Percentiles rank a stretch among this genome's conserved stretches.
Evolutionary conservation across 2,888 invertebrate species (phyloP).

Genomic region (Tenthredo distinguenda): DNA sequence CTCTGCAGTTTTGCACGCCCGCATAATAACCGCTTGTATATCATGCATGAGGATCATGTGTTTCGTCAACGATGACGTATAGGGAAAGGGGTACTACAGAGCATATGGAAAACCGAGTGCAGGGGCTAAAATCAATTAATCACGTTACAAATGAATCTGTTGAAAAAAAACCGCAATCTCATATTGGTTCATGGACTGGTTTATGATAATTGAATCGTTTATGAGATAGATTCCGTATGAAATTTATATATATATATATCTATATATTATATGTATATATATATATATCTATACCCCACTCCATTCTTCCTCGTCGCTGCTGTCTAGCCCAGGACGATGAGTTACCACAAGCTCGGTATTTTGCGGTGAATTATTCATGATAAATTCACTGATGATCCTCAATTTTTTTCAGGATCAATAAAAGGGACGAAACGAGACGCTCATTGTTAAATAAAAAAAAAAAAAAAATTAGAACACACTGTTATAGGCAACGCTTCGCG

Average conservation of each 20-base stretch:
- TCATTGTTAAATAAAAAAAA: background rate
- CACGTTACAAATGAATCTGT: background rate
- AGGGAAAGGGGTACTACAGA: background rate
- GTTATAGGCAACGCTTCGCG: background rate
- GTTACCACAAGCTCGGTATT: conserved; percentile 63
- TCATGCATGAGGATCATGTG: conserved; percentile 32
- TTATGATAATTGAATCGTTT: background rate
- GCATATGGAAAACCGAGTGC: background rate
- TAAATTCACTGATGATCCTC: background rate
- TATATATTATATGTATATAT: background rate
- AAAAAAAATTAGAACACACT: background rate
- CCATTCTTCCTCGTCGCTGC: conserved; percentile 77
- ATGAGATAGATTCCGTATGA: background rate
- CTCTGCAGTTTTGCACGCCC: background rate
- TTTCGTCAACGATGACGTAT: conserved; percentile 19
- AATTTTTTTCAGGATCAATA: background rate
- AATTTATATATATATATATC: background rate
- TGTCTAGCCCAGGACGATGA: conserved; percentile 65
- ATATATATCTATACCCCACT: conserved; percentile 67
- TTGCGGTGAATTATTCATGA: conserved; percentile 74
- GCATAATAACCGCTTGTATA: background rate
- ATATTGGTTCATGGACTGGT: background rate
- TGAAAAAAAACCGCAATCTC: background rate
- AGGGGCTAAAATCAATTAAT: conserved; percentile 36
- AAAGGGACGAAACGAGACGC: background rate